phyloP scores from a whole-genome alignment of 2,888 invertebrate genomes.

The Drosophila trichaetosa region DNA sequence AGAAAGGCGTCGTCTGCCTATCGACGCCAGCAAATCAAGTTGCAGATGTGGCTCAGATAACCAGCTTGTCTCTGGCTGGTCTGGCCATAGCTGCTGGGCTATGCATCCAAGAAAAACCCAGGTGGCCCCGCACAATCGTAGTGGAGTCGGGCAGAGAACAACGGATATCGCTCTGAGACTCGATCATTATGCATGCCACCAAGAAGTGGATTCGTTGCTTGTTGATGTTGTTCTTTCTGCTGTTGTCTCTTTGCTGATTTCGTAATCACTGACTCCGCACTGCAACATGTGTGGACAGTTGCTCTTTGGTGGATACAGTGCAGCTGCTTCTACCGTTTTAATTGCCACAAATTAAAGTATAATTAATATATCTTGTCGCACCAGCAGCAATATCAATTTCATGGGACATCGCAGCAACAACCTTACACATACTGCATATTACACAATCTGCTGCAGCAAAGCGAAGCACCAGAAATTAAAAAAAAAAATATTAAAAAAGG shows the following conservation, averaged over 20 bases:
- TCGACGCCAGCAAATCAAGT: slow-evolving; percentile 24
- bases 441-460: slow-evolving; percentile 54
- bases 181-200: slow-evolving; percentile 71
- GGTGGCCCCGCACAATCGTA: slow-evolving; percentile 61
- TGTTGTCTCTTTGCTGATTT: slow-evolving; percentile 49
- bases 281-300: slow-evolving; percentile 30
- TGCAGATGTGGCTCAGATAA: slow-evolving; percentile 26
- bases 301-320: slow-evolving; percentile 4
- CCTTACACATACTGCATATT: slow-evolving; percentile 35
- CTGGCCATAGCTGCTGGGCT: slow-evolving; percentile 4
- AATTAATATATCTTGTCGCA: slow-evolving; percentile 66
- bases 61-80: slow-evolving; percentile 18
- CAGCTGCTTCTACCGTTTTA: slow-evolving; percentile 65
- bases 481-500: slow-evolving; percentile 40
- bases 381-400: slow-evolving; percentile 58
- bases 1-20: slow-evolving; percentile 35
- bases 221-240: slow-evolving; percentile 32
- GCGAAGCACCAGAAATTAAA: background rate
- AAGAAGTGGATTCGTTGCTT: slow-evolving; percentile 42
- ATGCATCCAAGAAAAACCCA: slow-evolving; percentile 29
- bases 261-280: slow-evolving; percentile 51
- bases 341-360: slow-evolving; percentile 74
- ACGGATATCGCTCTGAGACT: slow-evolving; percentile 67
- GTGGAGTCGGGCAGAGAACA: slow-evolving; percentile 59
- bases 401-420: slow-evolving; percentile 16